These are phyloP conservation scores for Agonopterix heracliana DNA, from an alignment of 2,888 invertebrate genomes.

Conservation along the genomic window DNA sequence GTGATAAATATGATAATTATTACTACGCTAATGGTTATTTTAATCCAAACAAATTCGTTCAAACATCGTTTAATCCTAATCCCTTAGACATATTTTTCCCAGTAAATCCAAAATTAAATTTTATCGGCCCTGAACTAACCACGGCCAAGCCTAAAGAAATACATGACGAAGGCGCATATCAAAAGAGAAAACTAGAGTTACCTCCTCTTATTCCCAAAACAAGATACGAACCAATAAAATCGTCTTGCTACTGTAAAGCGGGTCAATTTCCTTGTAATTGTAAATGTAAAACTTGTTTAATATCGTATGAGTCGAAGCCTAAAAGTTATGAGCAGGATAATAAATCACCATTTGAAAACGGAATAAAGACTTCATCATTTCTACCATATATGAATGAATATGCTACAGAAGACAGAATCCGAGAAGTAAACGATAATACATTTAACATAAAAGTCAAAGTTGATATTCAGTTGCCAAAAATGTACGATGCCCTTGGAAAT, in stretches of 20 bases:
- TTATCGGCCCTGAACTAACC: conserved; percentile 23
- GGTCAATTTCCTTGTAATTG: conserved; percentile 46
- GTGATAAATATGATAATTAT: conserved; percentile 30
- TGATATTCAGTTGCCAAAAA: conserved; percentile 54
- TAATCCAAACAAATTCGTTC: conserved; percentile 28
- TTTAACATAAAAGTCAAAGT: conserved; percentile 57
- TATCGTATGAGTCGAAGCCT: conserved; percentile 23
- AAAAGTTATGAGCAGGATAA: conserved; percentile 19
- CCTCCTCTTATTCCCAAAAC: conserved; percentile 21
- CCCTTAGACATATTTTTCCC: conserved; percentile 48
- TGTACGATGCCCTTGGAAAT: conserved; percentile 28
- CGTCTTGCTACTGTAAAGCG: conserved; percentile 47
- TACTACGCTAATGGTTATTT: conserved; percentile 30
- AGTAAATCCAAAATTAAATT: conserved; percentile 29
- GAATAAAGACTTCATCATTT: conserved; percentile 15
- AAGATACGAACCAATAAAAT: conserved; percentile 26
- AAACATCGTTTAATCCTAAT: conserved; percentile 17
- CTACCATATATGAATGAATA: conserved; percentile 1
- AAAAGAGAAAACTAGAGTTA: conserved; percentile 25
- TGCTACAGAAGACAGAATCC: conserved; percentile 8
- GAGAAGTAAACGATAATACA: conserved; percentile 32
- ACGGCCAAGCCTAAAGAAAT: conserved; percentile 18
- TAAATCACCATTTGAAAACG: conserved; percentile 16
- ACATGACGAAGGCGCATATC: conserved; percentile 23
- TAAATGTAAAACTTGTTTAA: conserved; percentile 48